Evolutionary conservation across 2,113 vertebrate genomes (phyloP).

Genomic region (human (Homo sapiens)): DNA sequence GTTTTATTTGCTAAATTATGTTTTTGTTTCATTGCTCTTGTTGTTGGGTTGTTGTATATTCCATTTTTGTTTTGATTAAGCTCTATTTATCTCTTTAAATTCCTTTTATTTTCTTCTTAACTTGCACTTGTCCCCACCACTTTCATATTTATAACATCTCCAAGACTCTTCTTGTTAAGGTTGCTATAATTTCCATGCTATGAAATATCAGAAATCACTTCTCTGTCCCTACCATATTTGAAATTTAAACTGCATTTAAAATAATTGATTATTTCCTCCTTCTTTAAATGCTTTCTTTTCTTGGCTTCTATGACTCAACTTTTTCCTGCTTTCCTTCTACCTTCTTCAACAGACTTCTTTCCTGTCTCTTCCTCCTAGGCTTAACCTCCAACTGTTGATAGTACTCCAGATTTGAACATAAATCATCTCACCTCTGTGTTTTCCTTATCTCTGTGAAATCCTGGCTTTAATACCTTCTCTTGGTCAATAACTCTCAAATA

Average conservation of each 20-base stretch:
- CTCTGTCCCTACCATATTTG: not conserved
- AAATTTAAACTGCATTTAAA: not conserved
- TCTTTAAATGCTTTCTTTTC: not conserved
- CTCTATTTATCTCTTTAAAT: not conserved
- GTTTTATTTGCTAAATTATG: not conserved
- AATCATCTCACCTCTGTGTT: not conserved
- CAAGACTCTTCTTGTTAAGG: not conserved
- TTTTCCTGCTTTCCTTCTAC: not conserved
- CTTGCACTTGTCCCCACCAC: not conserved
- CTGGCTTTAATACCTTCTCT: not conserved
- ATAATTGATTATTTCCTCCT: not conserved
- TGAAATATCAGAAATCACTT: not conserved
- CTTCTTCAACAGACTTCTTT: not conserved
- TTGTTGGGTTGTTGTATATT: not conserved
- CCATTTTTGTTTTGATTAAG: not conserved
- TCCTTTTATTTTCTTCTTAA: not conserved
- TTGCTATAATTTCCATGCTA: not conserved
- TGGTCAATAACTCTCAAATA: not conserved
- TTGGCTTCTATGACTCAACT: not conserved
- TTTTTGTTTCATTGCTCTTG: not conserved
- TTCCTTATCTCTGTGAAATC: not conserved
- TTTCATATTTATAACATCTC: not conserved
- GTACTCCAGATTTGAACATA: not conserved
- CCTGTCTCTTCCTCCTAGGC: not conserved
- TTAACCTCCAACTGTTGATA: not conserved